Conservation (phyloP, 2,797 vertebrate species). For the Etheostoma perlongum region DNA sequence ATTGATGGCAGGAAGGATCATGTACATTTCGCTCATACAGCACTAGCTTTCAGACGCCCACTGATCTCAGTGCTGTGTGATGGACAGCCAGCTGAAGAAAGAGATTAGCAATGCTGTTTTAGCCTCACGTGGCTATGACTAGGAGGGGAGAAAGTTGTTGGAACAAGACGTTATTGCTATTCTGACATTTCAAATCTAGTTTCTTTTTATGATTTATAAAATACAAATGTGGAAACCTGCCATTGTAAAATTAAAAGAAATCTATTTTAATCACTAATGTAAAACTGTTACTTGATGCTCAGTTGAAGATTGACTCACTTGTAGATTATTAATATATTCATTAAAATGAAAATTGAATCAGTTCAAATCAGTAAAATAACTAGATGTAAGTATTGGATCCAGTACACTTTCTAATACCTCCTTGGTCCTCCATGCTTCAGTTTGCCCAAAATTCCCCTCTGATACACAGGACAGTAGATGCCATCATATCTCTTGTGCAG, state of each 20-base stretch:
- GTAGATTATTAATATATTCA: not conserved
- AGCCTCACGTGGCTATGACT: constrained; percentile 20
- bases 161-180: constrained; percentile 11
- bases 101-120: constrained; percentile 52
- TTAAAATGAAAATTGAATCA: not conserved
- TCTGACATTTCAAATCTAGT: constrained; percentile 9
- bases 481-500: not conserved
- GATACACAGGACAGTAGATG: not conserved
- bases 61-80: constrained; percentile 80
- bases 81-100: constrained; percentile 74
- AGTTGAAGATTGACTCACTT: not conserved
- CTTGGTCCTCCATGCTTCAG: not conserved
- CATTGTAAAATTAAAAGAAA: not conserved
- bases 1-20: constrained; percentile 77
- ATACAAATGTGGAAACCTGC: not conserved
- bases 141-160: not conserved
- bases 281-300: not conserved
- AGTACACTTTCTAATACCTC: not conserved
- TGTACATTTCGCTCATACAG: constrained; percentile 79
- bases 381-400: not conserved
- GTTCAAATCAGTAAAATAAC: not conserved
- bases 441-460: too few relatives aligned
- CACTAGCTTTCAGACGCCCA: constrained; percentile 74
- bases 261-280: constrained; percentile 7
- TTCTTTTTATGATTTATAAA: constrained; percentile 18